These are phyloP conservation scores for Drosophila subobscura DNA, from an alignment of 1,140 invertebrate genomes.

Conservation along the genomic window DNA sequence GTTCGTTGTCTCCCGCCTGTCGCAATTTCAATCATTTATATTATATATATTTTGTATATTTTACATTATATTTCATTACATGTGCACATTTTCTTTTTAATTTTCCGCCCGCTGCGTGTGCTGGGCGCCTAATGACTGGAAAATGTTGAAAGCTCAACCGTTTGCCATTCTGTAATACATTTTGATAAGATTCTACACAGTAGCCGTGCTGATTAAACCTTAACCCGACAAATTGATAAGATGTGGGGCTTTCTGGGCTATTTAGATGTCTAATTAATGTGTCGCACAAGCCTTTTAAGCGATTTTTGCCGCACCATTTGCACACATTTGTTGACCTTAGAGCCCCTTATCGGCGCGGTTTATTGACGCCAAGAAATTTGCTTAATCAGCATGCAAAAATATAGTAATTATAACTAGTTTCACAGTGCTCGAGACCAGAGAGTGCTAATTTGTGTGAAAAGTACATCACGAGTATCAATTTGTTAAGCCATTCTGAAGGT, in stretches of 20 bases:
- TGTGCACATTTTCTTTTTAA: constrained; percentile 28
- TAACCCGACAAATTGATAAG: constrained; percentile 41
- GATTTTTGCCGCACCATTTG: constrained; percentile 26
- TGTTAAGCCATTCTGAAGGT: constrained; percentile 5
- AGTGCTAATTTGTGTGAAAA: constrained; percentile 21
- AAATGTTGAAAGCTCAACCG: constrained; percentile 52
- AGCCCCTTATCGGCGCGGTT: not conserved
- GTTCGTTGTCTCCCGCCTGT: constrained; percentile 41
- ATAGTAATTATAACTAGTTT: not conserved
- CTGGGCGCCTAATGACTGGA: constrained; percentile 59
- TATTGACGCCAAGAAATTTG: constrained; percentile 1
- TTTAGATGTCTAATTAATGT: constrained; percentile 44
- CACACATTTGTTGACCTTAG: constrained; percentile 6
- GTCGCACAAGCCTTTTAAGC: constrained; percentile 49
- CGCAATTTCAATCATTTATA: constrained; percentile 40
- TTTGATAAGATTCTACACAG: constrained; percentile 44
- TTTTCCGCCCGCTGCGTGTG: constrained; percentile 8
- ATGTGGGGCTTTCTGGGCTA: constrained; percentile 13
- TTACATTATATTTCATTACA: constrained; percentile 4
- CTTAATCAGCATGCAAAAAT: too few relatives aligned
- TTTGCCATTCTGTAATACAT: constrained; percentile 22
- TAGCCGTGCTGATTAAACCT: constrained; percentile 23
- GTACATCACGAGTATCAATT: constrained; percentile 8
- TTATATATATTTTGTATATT: constrained; percentile 18
- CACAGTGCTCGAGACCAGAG: constrained; percentile 7